Evolutionary conservation across 1,140 invertebrate genomes (phyloP).

Genomic region (Lethrus apterus): DNA sequence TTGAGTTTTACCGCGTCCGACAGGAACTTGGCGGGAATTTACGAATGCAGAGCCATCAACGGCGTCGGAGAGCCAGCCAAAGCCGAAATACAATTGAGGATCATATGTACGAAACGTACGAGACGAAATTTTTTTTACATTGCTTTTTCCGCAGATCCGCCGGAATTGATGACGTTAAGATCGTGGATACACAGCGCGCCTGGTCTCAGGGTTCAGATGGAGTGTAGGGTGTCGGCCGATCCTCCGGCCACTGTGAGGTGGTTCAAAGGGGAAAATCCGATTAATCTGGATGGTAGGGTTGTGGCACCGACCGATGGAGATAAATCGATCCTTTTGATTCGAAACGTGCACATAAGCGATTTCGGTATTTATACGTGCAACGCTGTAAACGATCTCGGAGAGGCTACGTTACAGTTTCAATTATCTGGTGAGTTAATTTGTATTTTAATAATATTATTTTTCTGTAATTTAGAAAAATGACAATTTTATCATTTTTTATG

Average conservation of each 20-base stretch:
- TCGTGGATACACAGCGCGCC: conserved; percentile 64
- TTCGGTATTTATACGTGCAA: conserved; percentile 71
- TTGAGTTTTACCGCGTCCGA: conserved; percentile 60
- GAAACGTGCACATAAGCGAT: conserved; percentile 58
- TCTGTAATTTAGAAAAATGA: too few relatives aligned
- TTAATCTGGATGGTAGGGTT: conserved; percentile 51
- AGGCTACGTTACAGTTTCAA: conserved; percentile 37
- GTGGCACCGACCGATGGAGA: conserved; percentile 49
- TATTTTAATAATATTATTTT: too few relatives aligned
- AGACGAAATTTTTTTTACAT: background rate
- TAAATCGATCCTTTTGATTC: conserved; percentile 59
- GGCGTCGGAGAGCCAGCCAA: conserved; percentile 62
- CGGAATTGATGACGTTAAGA: conserved; percentile 53
- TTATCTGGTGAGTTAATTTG: conserved; percentile 33
- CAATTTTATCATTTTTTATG: too few relatives aligned
- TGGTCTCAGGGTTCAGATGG: conserved; percentile 56
- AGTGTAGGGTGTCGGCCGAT: conserved; percentile 59
- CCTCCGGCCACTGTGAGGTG: conserved; percentile 57
- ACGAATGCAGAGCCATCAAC: conserved; percentile 65
- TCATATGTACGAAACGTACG: conserved; percentile 47
- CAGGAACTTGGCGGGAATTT: conserved; percentile 56
- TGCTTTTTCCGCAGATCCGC: conserved; percentile 52
- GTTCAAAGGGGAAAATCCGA: conserved; percentile 49
- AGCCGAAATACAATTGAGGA: conserved; percentile 51
- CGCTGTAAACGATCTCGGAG: conserved; percentile 64